Evolutionary conservation across 2,888 invertebrate species (phyloP).

Genomic region (Prostheceraeus crozeri): DNA sequence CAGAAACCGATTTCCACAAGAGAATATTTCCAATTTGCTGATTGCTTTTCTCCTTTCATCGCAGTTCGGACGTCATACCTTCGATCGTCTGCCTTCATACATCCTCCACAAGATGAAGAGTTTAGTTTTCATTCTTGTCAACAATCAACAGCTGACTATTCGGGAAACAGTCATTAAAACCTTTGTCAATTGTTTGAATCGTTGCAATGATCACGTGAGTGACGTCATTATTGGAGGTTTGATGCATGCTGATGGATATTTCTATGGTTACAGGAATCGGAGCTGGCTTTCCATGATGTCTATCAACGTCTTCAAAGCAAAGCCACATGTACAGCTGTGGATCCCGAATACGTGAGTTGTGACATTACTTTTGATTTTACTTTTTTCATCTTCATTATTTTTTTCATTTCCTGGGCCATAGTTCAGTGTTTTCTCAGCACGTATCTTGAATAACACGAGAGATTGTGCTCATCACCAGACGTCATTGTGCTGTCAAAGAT

Average conservation of each 20-base stretch:
- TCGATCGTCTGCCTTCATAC: conserved; percentile 44
- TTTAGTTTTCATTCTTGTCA: conserved; percentile 47
- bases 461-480: too few species aligned
- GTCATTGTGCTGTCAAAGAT: too few species aligned
- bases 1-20: too few species aligned
- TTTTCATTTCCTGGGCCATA: too few species aligned
- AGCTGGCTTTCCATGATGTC: conserved; percentile 31
- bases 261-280: conserved; percentile 19
- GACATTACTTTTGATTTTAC: too few species aligned
- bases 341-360: too few species aligned
- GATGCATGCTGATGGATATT: neutral
- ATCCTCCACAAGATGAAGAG: conserved; percentile 44
- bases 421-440: too few species aligned
- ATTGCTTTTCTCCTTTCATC: neutral
- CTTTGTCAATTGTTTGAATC: conserved; percentile 48
- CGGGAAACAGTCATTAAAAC: conserved; percentile 51
- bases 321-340: too few species aligned
- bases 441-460: too few species aligned
- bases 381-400: too few species aligned
- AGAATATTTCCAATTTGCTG: too few species aligned
- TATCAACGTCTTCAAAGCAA: conserved; percentile 24
- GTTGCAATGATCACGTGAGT: conserved; percentile 46
- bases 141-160: conserved; percentile 51
- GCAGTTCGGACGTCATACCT: conserved; percentile 28
- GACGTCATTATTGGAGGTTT: neutral